phyloP scores from a whole-genome alignment of 2,113 vertebrate genomes.

The Mirounga angustirostris region DNA sequence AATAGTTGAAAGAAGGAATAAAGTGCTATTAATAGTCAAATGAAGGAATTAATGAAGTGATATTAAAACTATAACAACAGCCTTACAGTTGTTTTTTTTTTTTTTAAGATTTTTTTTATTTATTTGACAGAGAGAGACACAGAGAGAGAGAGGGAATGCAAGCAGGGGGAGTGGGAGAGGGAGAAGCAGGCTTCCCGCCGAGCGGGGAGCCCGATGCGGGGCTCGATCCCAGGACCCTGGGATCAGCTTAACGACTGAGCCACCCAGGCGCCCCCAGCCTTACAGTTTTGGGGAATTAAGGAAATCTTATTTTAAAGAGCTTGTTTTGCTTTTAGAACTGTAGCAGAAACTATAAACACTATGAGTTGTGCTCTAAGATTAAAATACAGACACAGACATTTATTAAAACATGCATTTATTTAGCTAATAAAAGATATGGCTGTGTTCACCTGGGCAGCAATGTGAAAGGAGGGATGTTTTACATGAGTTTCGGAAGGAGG shows the following conservation, averaged over 20 bases:
- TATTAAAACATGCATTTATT: not conserved
- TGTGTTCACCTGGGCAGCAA: not conserved
- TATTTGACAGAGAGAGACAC: too few species aligned
- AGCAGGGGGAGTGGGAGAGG: too few species aligned
- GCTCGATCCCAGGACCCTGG: too few species aligned
- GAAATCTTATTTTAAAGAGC: constrained; percentile 49
- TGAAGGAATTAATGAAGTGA: not conserved
- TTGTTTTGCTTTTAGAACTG: constrained; percentile 1
- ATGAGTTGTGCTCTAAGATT: not conserved
- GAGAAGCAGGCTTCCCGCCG: too few species aligned
- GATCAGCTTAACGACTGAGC: too few species aligned
- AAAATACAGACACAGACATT: not conserved
- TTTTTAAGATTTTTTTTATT: too few species aligned
- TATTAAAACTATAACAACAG: not conserved
- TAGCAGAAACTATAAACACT: not conserved
- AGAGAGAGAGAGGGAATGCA: too few species aligned
- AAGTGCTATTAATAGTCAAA: not conserved
- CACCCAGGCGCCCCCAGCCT: not conserved
- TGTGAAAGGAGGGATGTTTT: not conserved
- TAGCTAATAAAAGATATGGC: not conserved
- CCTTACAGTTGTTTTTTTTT: not conserved
- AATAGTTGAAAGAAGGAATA: not conserved
- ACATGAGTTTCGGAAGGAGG: not conserved
- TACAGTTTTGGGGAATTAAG: not conserved
- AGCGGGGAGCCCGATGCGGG: too few species aligned